Percentiles rank a stretch among this genome's conserved stretches.
phyloP scores from a whole-genome alignment of 1,140 invertebrate species.

The Dufourea novaeangliae region DNA sequence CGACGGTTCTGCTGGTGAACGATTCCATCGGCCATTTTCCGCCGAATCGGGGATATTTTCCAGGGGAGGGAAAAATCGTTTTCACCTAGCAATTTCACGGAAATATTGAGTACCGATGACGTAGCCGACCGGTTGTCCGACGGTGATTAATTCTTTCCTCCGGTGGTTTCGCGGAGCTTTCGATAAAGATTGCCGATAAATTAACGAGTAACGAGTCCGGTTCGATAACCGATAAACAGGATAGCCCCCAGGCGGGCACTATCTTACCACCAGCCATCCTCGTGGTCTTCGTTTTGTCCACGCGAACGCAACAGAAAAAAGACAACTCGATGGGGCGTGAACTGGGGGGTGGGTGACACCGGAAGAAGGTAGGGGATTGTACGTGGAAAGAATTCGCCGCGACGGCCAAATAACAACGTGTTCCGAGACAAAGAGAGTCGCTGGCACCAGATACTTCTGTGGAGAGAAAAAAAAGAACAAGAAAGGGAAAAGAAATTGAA shows the following conservation, averaged over 20 bases:
- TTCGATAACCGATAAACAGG: conserved; percentile 48
- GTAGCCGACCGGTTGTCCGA: not conserved
- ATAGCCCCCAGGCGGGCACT: conserved; percentile 28
- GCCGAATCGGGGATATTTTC: not conserved
- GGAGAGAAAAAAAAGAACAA: too few relatives aligned
- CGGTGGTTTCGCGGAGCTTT: not conserved
- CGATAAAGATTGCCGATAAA: conserved; percentile 6
- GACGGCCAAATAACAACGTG: not conserved
- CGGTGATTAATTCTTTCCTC: not conserved
- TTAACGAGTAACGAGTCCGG: conserved; percentile 23
- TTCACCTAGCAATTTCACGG: not conserved
- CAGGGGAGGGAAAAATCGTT: not conserved
- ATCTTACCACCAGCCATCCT: conserved; percentile 22
- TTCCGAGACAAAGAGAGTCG: not conserved
- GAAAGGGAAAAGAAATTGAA: conserved; percentile 39
- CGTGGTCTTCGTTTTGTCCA: not conserved
- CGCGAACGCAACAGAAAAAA: not conserved
- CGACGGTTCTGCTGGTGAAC: too few relatives aligned
- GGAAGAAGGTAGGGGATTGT: not conserved
- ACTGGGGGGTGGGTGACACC: too few relatives aligned
- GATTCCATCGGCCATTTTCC: not conserved
- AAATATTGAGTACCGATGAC: not conserved
- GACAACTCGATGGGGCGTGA: not conserved
- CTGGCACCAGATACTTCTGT: too few relatives aligned
- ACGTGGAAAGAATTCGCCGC: conserved; percentile 10